phyloP scores from a whole-genome alignment of 2,888 invertebrate genomes.

The Mythimna vitellina region DNA sequence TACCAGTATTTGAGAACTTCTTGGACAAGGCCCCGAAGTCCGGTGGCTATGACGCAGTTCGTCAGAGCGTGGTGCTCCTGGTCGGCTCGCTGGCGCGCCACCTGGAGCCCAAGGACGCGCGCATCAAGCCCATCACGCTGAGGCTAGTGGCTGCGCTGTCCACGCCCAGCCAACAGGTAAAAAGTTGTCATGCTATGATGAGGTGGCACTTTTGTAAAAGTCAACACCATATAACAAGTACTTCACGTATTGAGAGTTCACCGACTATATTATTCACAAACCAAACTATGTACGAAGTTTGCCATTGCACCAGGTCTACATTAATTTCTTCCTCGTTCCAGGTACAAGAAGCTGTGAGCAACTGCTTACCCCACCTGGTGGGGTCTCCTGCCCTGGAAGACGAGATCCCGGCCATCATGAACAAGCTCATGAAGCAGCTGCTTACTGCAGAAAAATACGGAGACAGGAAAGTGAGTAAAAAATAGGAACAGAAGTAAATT shows the following conservation, averaged over 20 bases:
- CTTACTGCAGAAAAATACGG: constrained; percentile 98
- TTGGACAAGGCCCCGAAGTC: constrained; percentile 98
- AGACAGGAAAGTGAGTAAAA: constrained; percentile 90
- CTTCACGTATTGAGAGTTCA: too few relatives aligned
- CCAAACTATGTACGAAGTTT: too few relatives aligned
- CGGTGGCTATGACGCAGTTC: constrained; percentile 96
- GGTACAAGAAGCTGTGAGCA: constrained; percentile 99
- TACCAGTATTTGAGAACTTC: constrained; percentile 98
- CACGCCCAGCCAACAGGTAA: constrained; percentile 98
- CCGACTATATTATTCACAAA: too few relatives aligned
- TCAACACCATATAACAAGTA: too few relatives aligned
- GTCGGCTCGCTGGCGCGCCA: constrained; percentile 99
- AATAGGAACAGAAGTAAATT: neutral
- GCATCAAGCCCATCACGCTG: constrained; percentile 98
- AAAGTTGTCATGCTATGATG: too few relatives aligned
- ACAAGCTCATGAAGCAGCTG: constrained; percentile 96
- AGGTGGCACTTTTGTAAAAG: too few relatives aligned
- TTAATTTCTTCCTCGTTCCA: constrained; percentile 65
- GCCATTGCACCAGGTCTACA: too few relatives aligned
- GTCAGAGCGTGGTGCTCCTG: constrained; percentile 98
- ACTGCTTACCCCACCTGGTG: constrained; percentile 98
- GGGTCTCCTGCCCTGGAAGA: constrained; percentile 95
- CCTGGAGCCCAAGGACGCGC: constrained; percentile 96
- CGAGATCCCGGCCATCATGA: constrained; percentile 96
- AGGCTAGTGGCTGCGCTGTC: constrained; percentile 97